Percentiles rank a stretch among this genome's conserved stretches.
Conservation (phyloP, 1,140 invertebrate species). For the Tetramorium parvispinum region DNA sequence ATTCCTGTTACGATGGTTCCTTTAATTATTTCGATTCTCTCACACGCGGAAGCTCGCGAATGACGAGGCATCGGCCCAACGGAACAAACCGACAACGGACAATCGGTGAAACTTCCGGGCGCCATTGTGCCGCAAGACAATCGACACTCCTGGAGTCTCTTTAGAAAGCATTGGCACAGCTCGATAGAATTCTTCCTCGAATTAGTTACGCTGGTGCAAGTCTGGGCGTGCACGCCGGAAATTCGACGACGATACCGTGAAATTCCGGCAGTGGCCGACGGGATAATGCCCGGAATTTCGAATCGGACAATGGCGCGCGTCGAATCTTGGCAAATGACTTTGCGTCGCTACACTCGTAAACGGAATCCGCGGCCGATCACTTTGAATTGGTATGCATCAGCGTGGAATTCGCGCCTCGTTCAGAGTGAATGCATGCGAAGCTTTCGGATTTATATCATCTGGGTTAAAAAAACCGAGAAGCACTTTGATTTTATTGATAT, state of each 20-base stretch:
- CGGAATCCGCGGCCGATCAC: conserved; percentile 49
- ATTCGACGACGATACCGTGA: conserved; percentile 50
- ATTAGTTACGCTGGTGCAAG: conserved; percentile 48
- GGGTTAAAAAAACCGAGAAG: background rate
- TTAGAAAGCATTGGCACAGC: conserved; percentile 45
- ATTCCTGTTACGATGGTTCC: too few relatives aligned
- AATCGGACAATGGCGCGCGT: conserved; percentile 52
- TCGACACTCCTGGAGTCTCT: conserved; percentile 1
- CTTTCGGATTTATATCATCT: background rate
- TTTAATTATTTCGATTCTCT: background rate
- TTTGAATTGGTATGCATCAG: conserved; percentile 53
- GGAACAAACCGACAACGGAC: conserved; percentile 31
- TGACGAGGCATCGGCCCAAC: background rate
- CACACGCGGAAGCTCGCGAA: conserved; percentile 3
- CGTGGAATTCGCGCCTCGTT: conserved; percentile 28
- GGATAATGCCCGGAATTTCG: conserved; percentile 51
- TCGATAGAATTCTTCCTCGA: conserved; percentile 51
- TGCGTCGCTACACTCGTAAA: conserved; percentile 54
- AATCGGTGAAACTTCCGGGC: conserved; percentile 37
- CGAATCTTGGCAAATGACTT: conserved; percentile 62
- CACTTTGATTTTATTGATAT: background rate
- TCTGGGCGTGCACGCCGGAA: conserved; percentile 16
- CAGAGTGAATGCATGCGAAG: background rate
- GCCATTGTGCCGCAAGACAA: conserved; percentile 44
- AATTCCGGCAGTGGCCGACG: conserved; percentile 34